phyloP scores from a whole-genome alignment of 2,797 vertebrate genomes.

The Esox lucius region DNA sequence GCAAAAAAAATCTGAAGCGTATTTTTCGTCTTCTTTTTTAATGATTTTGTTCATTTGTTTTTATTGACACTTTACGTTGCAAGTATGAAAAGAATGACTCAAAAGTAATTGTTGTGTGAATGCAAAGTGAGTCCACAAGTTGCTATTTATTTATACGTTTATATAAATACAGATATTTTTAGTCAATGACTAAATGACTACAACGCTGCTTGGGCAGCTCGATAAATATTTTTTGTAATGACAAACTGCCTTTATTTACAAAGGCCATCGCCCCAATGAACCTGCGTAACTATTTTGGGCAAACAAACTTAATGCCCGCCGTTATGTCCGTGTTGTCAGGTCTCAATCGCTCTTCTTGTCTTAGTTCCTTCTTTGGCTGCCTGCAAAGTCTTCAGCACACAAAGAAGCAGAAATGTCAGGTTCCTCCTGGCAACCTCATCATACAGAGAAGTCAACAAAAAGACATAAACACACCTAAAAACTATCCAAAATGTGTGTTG shows the following conservation, averaged over 20 bases:
- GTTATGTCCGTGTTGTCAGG: slow-evolving; percentile 68
- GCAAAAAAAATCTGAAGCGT: slow-evolving; percentile 35
- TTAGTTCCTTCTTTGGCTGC: slow-evolving; percentile 48
- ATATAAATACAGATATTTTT: slow-evolving; percentile 93
- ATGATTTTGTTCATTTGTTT: slow-evolving; percentile 46
- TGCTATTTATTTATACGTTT: slow-evolving; percentile 94
- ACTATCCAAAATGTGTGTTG: slow-evolving; percentile 25
- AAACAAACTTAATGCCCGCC: slow-evolving; percentile 34
- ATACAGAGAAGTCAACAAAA: slow-evolving; percentile 48
- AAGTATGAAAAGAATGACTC: slow-evolving; percentile 56
- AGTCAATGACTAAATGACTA: slow-evolving; percentile 98
- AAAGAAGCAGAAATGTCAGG: slow-evolving; percentile 50
- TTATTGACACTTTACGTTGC: slow-evolving; percentile 64
- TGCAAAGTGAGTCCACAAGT: slow-evolving; percentile 72
- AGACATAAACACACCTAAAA: slow-evolving; percentile 45
- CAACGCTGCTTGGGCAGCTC: slow-evolving; percentile 96
- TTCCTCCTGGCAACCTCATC: slow-evolving; percentile 53
- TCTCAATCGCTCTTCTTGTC: slow-evolving; percentile 67
- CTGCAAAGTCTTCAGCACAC: slow-evolving; percentile 55
- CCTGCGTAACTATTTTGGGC: slow-evolving; percentile 65
- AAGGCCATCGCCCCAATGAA: slow-evolving; percentile 81
- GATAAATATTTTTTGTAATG: slow-evolving; percentile 88
- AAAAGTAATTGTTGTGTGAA: slow-evolving; percentile 58
- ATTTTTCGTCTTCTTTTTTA: slow-evolving; percentile 36
- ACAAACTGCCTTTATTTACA: slow-evolving; percentile 95